Conservation (phyloP, 2,113 vertebrate species). For the Grallaria varia region DNA sequence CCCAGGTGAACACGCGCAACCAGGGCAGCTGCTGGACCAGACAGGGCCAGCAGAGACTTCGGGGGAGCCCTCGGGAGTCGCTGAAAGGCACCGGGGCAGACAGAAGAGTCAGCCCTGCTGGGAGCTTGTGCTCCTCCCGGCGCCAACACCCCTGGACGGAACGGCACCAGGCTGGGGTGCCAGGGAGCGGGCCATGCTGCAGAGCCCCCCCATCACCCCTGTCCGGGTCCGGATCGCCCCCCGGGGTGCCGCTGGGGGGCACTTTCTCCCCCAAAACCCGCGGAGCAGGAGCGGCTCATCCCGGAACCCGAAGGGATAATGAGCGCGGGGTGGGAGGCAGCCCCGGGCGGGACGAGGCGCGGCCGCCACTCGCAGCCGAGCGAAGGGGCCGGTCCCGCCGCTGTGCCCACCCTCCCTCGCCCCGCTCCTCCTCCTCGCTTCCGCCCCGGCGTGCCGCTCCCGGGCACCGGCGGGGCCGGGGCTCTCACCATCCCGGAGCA, state of each 20-base stretch:
- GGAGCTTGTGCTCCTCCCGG: neutral
- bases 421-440: neutral
- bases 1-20: neutral
- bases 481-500: conserved; percentile 96
- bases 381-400: neutral
- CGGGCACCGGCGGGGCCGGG: neutral
- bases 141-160: neutral
- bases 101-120: fast-evolving
- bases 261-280: neutral
- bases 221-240: neutral
- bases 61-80: neutral
- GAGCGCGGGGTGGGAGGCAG: fast-evolving
- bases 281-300: neutral
- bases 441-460: neutral
- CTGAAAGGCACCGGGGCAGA: neutral
- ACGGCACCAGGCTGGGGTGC: neutral
- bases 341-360: fast-evolving
- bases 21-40: neutral
- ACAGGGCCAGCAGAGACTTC: neutral
- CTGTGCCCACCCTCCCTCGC: neutral
- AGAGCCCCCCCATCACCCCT: neutral
- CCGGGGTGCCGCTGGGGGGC: neutral
- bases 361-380: neutral
- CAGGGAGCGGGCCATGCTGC: fast-evolving
- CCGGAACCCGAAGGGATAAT: neutral